Evolutionary conservation across 2,113 vertebrate genomes (phyloP).

Genomic region (Chaetops frenatus): DNA sequence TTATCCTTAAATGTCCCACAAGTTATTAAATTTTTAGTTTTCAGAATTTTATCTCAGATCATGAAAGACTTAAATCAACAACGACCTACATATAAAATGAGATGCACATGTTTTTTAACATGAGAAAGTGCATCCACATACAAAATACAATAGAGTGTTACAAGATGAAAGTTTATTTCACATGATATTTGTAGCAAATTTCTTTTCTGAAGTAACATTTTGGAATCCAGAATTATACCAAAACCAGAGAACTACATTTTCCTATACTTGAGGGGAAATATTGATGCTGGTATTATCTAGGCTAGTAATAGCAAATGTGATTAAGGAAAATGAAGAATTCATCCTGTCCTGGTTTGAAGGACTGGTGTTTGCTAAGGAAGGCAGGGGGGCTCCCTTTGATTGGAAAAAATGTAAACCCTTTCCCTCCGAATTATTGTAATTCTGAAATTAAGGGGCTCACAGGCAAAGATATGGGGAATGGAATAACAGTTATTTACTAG

Average conservation of each 20-base stretch:
- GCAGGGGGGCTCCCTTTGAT: no score
- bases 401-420: no score
- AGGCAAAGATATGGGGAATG: no score
- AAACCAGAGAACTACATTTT: not conserved
- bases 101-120: not conserved
- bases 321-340: not conserved
- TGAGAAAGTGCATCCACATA: not conserved
- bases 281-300: not conserved
- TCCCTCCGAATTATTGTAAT: no score
- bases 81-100: not conserved
- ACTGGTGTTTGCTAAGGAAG: no score
- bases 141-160: not conserved
- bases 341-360: no score
- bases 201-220: not conserved
- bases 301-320: not conserved
- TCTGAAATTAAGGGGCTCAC: no score
- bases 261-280: not conserved
- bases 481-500: no score
- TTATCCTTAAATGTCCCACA: not conserved
- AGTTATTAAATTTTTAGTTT: not conserved
- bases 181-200: not conserved
- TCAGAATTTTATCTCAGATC: not conserved
- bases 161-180: not conserved
- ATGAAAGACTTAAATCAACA: slow-evolving; percentile 7
- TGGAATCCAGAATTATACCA: not conserved